These are phyloP conservation scores for Liasis olivaceus DNA, from an alignment of 2,797 vertebrate species.

Conservation along the genomic window DNA sequence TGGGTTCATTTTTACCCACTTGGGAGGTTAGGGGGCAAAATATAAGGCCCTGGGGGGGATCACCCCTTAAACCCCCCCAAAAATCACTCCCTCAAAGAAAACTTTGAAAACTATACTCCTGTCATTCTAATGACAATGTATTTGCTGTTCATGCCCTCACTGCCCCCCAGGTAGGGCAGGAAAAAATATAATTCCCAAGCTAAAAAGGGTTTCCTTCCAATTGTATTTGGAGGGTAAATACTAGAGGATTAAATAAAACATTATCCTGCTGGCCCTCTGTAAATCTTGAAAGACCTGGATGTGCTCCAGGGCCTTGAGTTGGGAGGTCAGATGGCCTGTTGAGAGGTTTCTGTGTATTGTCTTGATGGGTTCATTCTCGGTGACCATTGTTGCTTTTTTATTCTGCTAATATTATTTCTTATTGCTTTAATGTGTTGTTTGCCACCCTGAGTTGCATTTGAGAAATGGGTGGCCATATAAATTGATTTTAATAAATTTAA, in stretches of 20 bases:
- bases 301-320: too few relatives aligned
- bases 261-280: not conserved
- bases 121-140: not conserved
- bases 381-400: too few relatives aligned
- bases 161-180: not conserved
- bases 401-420: not conserved
- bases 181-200: not conserved
- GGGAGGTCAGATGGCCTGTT: too few relatives aligned
- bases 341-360: too few relatives aligned
- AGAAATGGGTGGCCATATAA: too few relatives aligned
- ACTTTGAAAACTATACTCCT: not conserved
- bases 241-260: conserved; percentile 36
- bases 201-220: not conserved
- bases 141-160: not conserved
- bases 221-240: conserved; percentile 19
- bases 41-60: not conserved
- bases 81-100: not conserved
- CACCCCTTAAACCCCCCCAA: not conserved
- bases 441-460: too few relatives aligned
- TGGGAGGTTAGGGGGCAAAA: not conserved
- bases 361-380: too few relatives aligned
- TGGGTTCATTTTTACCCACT: not conserved
- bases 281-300: too few relatives aligned
- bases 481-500: not conserved
- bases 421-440: too few relatives aligned